These are phyloP conservation scores for Alviniconcha marisindica DNA, from an alignment of 1,140 invertebrate genomes.

Conservation along the genomic window DNA sequence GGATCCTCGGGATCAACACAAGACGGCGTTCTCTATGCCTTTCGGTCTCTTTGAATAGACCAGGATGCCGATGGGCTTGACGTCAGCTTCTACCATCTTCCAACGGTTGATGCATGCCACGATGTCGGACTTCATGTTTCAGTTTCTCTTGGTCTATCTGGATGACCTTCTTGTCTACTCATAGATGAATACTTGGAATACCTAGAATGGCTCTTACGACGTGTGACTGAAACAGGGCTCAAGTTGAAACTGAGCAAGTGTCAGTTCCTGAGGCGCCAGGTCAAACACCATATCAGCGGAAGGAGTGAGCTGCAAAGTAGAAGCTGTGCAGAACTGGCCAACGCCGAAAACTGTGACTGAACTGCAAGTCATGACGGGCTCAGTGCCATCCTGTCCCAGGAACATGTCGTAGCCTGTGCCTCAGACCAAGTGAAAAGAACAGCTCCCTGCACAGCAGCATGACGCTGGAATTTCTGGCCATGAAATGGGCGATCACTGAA, in stretches of 20 bases:
- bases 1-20: slow-evolving; percentile 44
- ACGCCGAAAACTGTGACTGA: no score
- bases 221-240: neutral
- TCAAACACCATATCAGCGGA: neutral
- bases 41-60: slow-evolving; percentile 15
- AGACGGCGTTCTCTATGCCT: slow-evolving; percentile 66
- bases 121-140: slow-evolving; percentile 8
- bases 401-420: slow-evolving; percentile 11
- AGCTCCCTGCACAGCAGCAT: slow-evolving; percentile 45
- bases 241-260: neutral
- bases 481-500: slow-evolving; percentile 36
- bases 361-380: no score
- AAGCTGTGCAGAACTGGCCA: no score
- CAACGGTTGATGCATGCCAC: slow-evolving; percentile 5
- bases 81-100: neutral
- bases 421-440: slow-evolving; percentile 46
- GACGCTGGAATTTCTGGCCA: slow-evolving; percentile 48
- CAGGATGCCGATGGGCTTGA: neutral
- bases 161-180: slow-evolving; percentile 2
- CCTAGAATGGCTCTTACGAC: neutral
- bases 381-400: no score
- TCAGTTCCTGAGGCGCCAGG: neutral
- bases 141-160: slow-evolving; percentile 11
- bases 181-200: neutral
- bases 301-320: neutral